phyloP scores from a whole-genome alignment of 2,113 vertebrate species.

The chimpanzee (Pan troglodytes) region DNA sequence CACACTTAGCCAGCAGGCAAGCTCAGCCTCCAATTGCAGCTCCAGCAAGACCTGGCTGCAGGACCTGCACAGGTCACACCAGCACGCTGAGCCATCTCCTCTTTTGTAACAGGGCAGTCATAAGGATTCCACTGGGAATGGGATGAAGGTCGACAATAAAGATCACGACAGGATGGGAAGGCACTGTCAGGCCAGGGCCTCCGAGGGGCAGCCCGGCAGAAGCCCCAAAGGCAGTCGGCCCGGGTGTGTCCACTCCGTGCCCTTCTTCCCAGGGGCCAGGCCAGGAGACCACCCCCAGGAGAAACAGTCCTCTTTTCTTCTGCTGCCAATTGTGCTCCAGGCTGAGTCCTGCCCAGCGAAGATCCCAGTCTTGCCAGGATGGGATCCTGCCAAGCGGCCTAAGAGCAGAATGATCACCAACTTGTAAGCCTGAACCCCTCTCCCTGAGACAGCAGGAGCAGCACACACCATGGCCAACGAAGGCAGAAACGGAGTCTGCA shows the following conservation, averaged over 20 bases:
- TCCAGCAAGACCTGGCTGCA: neutral
- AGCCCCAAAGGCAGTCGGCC: neutral
- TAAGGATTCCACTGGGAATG: neutral
- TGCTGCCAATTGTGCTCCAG: neutral
- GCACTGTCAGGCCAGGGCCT: neutral
- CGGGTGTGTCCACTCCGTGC: rapidly evolving
- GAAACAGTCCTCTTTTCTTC: neutral
- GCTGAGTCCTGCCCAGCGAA: neutral
- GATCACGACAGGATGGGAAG: neutral
- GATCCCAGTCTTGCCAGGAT: neutral
- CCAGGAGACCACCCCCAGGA: neutral
- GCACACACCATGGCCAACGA: neutral
- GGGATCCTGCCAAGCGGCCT: neutral
- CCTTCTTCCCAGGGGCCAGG: neutral
- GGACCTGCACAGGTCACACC: neutral
- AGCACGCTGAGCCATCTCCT: neutral
- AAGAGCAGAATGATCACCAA: neutral
- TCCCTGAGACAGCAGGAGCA: neutral
- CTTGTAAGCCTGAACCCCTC: neutral
- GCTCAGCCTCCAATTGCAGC: neutral
- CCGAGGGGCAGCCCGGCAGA: neutral
- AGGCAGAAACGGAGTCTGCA: conserved; percentile 9
- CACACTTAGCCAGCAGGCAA: rapidly evolving
- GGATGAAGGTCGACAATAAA: neutral
- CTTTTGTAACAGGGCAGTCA: neutral